Evolutionary conservation across 2,888 invertebrate species (phyloP), one percentile per base, ranked within the genome.

Genomic region (Dolomedes plantarius): DNA sequence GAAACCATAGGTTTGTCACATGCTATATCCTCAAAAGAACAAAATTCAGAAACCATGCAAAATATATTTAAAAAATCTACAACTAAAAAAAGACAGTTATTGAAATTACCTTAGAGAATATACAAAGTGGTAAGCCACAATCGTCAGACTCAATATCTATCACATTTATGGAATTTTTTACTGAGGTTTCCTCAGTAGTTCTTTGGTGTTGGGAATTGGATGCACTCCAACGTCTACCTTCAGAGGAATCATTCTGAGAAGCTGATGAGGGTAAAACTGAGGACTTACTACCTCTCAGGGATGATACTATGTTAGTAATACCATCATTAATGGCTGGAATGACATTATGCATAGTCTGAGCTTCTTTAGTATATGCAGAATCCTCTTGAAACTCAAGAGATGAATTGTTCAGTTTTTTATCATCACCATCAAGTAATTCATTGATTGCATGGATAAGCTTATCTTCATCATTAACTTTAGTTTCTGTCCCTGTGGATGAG

Each of bases 101-200:
- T 0, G 9, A 50, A 46, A 29, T 74, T 90, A 93, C 94, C 92
- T 97, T 95, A 41, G 95, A 94, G 92, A 97, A 98, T 79, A 98
- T 93, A 68, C 94, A 93, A 41, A 98, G 92, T 0, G 98, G 99
- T 89, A 98, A 94, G 13, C 98, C 98, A 91, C 96, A 97, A 75
- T 95, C 94, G 89, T 90, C 94, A 92, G 91, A 90, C 5, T 90
- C 89, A 27, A 92, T 83, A 19, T 86, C 87, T 32, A 88, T 56
- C 9, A 89, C 81, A 75, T 78, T 90, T n/a, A 74, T 13, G 27
- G 28, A 32, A 65, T 65, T 50, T 78, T 64, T 69, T 16, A 50
- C 9, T n/a, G 71, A 32, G 13, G 80, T 72, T 11, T 9, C 13
- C 13, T 86, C 79, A 32, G 27, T 23, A 23, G n/a, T 3, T 27